Conservation (phyloP, 2,888 invertebrate species). For the Lottia gigantea region DNA sequence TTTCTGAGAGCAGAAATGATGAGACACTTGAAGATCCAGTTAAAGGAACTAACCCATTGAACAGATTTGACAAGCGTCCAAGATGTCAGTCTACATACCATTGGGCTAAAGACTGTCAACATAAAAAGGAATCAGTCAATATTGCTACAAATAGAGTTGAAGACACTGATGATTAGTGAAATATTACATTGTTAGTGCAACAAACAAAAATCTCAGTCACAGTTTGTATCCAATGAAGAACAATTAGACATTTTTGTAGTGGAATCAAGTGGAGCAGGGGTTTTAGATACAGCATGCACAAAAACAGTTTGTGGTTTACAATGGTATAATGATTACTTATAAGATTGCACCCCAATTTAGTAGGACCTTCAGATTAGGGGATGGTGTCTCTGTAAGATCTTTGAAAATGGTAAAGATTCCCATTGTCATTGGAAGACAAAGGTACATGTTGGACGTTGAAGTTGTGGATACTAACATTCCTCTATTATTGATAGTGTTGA, state of each 20-base stretch:
- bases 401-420: not conserved
- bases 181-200: not conserved
- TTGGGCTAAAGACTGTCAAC: constrained; percentile 12
- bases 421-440: not conserved
- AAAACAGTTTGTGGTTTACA: constrained; percentile 11
- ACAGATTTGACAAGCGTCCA: constrained; percentile 5
- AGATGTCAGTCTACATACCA: constrained; percentile 18
- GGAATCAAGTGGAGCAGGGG: constrained; percentile 10
- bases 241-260: constrained; percentile 4
- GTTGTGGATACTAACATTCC: constrained; percentile 7
- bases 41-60: constrained; percentile 12
- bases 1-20: not conserved
- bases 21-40: not conserved
- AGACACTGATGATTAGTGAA: constrained; percentile 5
- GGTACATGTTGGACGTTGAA: constrained; percentile 4
- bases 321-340: constrained; percentile 6
- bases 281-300: constrained; percentile 12
- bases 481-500: too few species aligned
- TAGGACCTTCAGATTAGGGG: constrained; percentile 11
- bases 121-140: constrained; percentile 5
- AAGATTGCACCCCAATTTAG: not conserved
- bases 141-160: not conserved
- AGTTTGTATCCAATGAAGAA: not conserved
- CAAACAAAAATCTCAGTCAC: not conserved
- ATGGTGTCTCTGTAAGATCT: not conserved